These are phyloP conservation scores for Gasterosteus aculeatus DNA, from an alignment of 2,113 vertebrate genomes.

Conservation along the genomic window DNA sequence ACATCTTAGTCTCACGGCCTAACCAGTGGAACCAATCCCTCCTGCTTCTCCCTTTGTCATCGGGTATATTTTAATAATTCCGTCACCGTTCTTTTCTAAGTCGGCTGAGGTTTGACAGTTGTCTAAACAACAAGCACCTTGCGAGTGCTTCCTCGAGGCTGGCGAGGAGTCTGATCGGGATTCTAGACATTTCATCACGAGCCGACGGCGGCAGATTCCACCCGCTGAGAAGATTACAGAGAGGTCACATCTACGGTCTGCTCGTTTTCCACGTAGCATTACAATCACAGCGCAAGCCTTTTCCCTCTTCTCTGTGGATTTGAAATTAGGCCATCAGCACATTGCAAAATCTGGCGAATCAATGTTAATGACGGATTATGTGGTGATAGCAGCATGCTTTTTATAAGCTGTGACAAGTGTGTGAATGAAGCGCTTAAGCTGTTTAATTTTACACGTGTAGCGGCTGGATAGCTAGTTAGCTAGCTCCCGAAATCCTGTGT, in stretches of 20 bases:
- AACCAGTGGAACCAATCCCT: neutral
- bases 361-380: neutral
- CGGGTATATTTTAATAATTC: conserved; percentile 16
- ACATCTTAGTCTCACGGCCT: neutral
- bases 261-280: neutral
- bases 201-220: conserved; percentile 14
- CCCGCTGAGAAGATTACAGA: conserved; percentile 12
- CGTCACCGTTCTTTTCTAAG: conserved; percentile 12
- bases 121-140: conserved; percentile 38
- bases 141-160: conserved; percentile 19
- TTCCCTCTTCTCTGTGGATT: neutral
- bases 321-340: neutral
- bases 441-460: neutral
- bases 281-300: neutral
- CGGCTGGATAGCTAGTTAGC: neutral
- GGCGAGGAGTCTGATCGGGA: conserved; percentile 24
- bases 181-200: conserved; percentile 14
- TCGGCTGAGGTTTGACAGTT: conserved; percentile 38
- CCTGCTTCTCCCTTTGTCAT: conserved; percentile 5
- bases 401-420: neutral
- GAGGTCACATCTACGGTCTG: neutral
- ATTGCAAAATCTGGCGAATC: neutral
- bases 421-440: neutral
- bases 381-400: neutral
- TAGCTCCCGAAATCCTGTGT: neutral